Evolutionary conservation across 1,140 invertebrate species (phyloP), one percentile per base, ranked within the genome.

Genomic region (Spodoptera frugiperda): DNA sequence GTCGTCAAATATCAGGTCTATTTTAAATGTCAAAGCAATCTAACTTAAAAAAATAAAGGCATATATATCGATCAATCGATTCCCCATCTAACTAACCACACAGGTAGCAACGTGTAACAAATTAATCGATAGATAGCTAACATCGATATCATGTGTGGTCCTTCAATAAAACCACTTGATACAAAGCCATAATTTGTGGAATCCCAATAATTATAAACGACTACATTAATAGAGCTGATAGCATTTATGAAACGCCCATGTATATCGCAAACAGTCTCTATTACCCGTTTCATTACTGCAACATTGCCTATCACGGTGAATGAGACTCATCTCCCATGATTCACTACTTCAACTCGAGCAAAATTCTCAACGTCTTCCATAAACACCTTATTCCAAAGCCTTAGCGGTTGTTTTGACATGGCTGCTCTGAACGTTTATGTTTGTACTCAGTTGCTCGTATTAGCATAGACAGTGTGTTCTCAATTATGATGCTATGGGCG

Each of bases 401-500:
- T 9, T 61, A 73, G 12, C 17, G 21, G 19, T 54, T 73, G 49
- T 9, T 73, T 61, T 73, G 1, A 21, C 5, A 11, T 65, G 17
- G 3, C 17, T 65, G 11, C 10, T 8, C 14, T 25, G 21, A 12
- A 6, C 21, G 12, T 0, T 12, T 55, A 11, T 49, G 44, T 46
- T 30, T 10, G 55, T 61, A n/a, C 53, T 71, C 46, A 39, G 51
- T 48, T 59, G 53, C 44, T 48, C 54, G 55, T 25, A 73, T 59
- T 57, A 59, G 71, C 55, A 59, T 73, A 48, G 19, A 54, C 51
- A 46, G 54, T 73, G 55, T 73, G 55, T 48, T 46, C 54, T 73
- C 54, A 73, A 73, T 73, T 73, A 73, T 61, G 54, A 61, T 59
- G 71, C 55, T 59, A 57, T 44, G 51, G 68, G 25, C 51, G 54